A percentile compares a stretch with the other conserved stretches of the same genome.
phyloP scores from a whole-genome alignment of 1,140 invertebrate genomes.

The Listronotus oregonensis region DNA sequence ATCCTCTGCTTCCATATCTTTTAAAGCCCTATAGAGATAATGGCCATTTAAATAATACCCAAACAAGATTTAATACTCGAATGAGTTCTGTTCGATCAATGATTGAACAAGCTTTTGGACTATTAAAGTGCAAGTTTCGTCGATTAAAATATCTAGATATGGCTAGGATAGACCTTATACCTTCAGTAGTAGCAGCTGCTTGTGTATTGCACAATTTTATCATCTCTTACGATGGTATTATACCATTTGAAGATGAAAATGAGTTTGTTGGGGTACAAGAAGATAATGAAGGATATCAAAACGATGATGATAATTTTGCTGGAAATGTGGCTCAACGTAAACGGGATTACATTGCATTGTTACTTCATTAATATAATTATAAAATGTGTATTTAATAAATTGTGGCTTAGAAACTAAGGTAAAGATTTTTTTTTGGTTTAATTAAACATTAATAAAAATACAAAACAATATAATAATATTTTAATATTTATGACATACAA shows the following conservation, averaged over 20 bases:
- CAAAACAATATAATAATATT: no score
- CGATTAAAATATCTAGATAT: slow-evolving; percentile 12
- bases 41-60: slow-evolving; percentile 1
- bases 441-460: no score
- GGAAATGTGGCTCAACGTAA: slow-evolving; percentile 4
- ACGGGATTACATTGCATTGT: neutral
- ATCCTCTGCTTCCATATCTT: slow-evolving; percentile 4
- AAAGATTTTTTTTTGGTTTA: no score
- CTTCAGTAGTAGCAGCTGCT: neutral
- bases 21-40: slow-evolving; percentile 5
- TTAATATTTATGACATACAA: no score
- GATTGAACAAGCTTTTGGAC: slow-evolving; percentile 10
- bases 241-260: neutral
- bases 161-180: neutral
- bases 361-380: neutral
- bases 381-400: no score
- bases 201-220: slow-evolving; percentile 14
- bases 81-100: slow-evolving; percentile 2
- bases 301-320: neutral
- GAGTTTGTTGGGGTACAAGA: neutral
- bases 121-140: slow-evolving; percentile 11
- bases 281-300: neutral
- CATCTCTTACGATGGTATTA: neutral
- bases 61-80: slow-evolving; percentile 5
- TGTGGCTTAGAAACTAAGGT: no score